These are phyloP conservation scores for Nematolebias whitei DNA, from an alignment of 2,113 vertebrate genomes.

Conservation along the genomic window DNA sequence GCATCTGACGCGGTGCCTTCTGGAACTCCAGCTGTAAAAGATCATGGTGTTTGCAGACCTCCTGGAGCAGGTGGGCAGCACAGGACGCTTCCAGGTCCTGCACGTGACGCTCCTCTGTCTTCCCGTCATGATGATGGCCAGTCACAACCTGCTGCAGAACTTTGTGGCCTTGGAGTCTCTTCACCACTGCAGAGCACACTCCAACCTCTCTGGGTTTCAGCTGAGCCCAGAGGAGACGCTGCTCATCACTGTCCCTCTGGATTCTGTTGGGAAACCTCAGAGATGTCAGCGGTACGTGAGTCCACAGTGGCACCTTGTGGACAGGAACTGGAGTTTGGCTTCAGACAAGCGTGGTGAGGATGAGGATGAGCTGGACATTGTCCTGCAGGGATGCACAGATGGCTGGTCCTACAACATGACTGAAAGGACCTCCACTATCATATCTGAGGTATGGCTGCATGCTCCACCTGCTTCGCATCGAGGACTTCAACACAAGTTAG, in stretches of 20 bases:
- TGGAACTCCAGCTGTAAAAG: background rate
- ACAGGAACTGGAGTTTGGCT: slow-evolving; percentile 11
- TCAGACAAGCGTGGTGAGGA: background rate
- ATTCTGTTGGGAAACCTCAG: slow-evolving; percentile 53
- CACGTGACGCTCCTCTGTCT: slow-evolving; percentile 76
- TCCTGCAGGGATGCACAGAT: slow-evolving; percentile 76
- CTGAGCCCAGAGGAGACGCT: slow-evolving; percentile 56
- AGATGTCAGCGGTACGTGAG: slow-evolving; percentile 71
- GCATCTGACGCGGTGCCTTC: background rate
- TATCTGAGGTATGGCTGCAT: slow-evolving; percentile 80
- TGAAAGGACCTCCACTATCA: slow-evolving; percentile 81
- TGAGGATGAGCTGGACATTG: background rate
- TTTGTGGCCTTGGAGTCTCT: slow-evolving; percentile 79
- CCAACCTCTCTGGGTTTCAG: slow-evolving; percentile 61
- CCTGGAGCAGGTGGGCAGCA: slow-evolving; percentile 78
- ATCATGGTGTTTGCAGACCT: slow-evolving; percentile 80
- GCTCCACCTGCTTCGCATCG: background rate
- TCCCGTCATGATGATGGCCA: slow-evolving; percentile 83
- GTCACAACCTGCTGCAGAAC: slow-evolving; percentile 88
- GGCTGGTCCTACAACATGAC: slow-evolving; percentile 85
- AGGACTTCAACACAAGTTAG: background rate
- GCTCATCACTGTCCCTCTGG: slow-evolving; percentile 69
- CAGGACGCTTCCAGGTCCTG: slow-evolving; percentile 82
- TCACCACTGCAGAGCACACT: slow-evolving; percentile 81
- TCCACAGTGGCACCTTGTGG: slow-evolving; percentile 72